These are phyloP conservation scores for Coptodon rendalli DNA, from an alignment of 2,113 vertebrate species.

Conservation along the genomic window DNA sequence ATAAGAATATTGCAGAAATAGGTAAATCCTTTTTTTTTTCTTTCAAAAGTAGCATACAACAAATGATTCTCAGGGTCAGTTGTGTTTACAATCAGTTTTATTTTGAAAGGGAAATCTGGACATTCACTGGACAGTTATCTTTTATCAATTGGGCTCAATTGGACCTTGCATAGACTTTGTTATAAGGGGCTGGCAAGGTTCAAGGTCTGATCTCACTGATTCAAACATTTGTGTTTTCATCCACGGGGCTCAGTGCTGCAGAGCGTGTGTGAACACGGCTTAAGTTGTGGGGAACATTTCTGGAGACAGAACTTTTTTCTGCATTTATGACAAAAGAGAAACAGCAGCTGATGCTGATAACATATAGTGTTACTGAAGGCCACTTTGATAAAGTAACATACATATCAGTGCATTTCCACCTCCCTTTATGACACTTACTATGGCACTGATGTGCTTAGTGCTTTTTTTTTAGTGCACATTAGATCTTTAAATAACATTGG, in stretches of 20 bases:
- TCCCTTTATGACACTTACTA: background rate
- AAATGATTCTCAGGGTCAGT: background rate
- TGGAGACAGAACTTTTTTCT: background rate
- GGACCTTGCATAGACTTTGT: background rate
- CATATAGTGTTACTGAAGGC: slow-evolving; percentile 15
- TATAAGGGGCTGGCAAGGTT: background rate
- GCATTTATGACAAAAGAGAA: background rate
- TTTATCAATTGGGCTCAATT: background rate
- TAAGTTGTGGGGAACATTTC: background rate
- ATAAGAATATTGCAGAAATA: background rate
- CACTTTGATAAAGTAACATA: background rate
- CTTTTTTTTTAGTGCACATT: background rate
- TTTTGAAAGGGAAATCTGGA: background rate
- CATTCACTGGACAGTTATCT: background rate
- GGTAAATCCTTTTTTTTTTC: background rate
- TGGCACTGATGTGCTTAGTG: background rate
- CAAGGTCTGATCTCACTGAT: background rate
- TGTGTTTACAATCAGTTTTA: background rate
- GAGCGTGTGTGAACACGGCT: background rate
- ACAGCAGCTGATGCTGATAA: background rate
- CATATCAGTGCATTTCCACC: background rate
- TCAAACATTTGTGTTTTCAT: background rate
- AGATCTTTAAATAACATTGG: background rate
- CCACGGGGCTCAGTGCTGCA: background rate
- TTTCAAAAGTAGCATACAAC: background rate